Evolutionary conservation across 2,113 vertebrate species (phyloP), one percentile per base, ranked within the genome.

Genomic region (Aldabrachelys gigantea): DNA sequence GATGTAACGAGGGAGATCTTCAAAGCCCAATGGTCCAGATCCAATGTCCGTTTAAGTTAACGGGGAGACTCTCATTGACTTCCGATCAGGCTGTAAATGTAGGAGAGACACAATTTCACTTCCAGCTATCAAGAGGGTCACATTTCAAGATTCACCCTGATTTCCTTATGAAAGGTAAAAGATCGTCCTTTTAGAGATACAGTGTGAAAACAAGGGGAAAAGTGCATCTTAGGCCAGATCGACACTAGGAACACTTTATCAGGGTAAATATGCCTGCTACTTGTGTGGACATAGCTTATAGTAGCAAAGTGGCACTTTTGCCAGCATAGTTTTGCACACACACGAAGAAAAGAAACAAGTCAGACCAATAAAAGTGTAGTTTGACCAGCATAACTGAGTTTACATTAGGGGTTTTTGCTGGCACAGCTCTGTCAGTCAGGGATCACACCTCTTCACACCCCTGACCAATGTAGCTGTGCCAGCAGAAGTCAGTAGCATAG

Each of bases 1-100:
- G 0, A 0, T 52, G 22, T 10, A 81, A 38, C 1, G 2, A 0
- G 62, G 56, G 85, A 88, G 49, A 31, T 44, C 29, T 85, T 62
- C 52, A 62, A 80, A 52, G 49, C 79, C 49, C 5, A 17, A 11
- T 4, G 19, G 12, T 8, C 52, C 59, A 27, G 7, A 75, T 54
- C n/a, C 52, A 17, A 2, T 0, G 1, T 4, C 75, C 2, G 50
- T 76, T 89, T 47, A 25, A 91, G 52, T 89, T 50, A 69, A 62
- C 9, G 27, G 50, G 44, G 85, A 85, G 82, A 11, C 41, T 29
- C 79, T 12, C 50, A 17, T 21, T 85, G 52, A 24, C 82, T 83
- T 84, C 31, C 53, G 35, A 49, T 83, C 86, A 41, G 31, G 84
- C 79, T 44, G 10, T 57, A 47, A n/a, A 17, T 16, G 10, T 7